phyloP scores from a whole-genome alignment of 2,797 vertebrate genomes.

The Catharus ustulatus region DNA sequence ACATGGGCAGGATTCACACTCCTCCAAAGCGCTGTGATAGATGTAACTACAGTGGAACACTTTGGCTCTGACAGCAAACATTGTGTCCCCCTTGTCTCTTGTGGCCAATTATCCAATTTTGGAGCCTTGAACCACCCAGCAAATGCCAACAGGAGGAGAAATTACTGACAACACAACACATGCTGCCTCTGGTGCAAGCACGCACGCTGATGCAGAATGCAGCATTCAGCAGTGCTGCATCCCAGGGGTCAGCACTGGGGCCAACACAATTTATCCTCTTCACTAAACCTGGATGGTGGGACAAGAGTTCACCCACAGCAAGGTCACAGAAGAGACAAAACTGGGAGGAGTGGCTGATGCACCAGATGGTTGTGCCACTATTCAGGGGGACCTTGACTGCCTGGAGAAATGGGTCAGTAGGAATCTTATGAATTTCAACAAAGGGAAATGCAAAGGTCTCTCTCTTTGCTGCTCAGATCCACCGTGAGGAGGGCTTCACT shows the following conservation, averaged over 20 bases:
- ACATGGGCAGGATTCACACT: neutral
- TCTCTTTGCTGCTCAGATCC: neutral
- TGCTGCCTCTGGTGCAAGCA: neutral
- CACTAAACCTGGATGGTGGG: slow-evolving; percentile 23
- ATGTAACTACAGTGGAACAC: neutral
- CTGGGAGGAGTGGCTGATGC: slow-evolving; percentile 20
- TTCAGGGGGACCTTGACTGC: slow-evolving; percentile 6
- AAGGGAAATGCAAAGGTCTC: slow-evolving; percentile 13
- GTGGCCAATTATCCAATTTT: neutral
- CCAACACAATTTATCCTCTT: slow-evolving; percentile 13
- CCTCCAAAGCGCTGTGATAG: neutral
- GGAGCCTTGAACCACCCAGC: rapidly evolving
- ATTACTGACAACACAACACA: neutral
- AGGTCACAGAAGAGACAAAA: slow-evolving; percentile 7
- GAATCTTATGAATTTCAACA: slow-evolving; percentile 46
- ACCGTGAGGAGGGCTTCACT: neutral
- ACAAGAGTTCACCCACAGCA: slow-evolving; percentile 2
- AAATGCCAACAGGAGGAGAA: neutral
- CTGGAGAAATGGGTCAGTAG: neutral
- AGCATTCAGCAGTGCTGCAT: neutral
- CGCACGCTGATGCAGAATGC: neutral
- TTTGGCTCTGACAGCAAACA: neutral
- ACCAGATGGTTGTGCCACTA: slow-evolving; percentile 38
- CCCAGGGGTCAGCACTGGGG: neutral
- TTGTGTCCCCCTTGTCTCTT: neutral